Base-by-base conservation (phyloP, 2,888 invertebrate species). In the Theodoxus fluviatilis region DNA sequence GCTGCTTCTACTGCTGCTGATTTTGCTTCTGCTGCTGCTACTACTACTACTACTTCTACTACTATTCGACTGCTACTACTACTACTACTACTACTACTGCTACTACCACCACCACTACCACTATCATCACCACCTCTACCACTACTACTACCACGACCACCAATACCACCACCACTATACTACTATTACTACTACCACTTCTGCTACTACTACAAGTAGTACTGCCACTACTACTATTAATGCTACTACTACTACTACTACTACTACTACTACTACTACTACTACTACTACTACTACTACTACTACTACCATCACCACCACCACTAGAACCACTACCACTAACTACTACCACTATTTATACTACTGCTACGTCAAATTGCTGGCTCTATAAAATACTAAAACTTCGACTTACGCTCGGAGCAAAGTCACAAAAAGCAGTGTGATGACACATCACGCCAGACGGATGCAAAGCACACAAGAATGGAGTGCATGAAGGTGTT, bases 21-120 rank as follows among this genome's bases (percentile, higher is more conserved):
- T 52, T 22, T 25, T 52, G 25, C 52, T 52, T 22, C 52, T 52
- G 25, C 52, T 52, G 25, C 52, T 52, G 25, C 52, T 52, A 52
- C 52, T 52, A 52, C 52, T 52, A 52, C 52, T 9, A 52, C 52
- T 18, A 52, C 52, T 18, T 22, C 52, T 18, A 52, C 52, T 52
- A 52, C 52, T 52, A 18, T 52, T 52, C 25, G 9, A 43, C 43
- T 18, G 15, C 43, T 43, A 43, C 43, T 43, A 43, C 43, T 43
- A 43, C 43, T 43, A 43, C 43, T 43, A 43, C 43, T 43, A 43
- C 43, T 43, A 43, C 43, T 43, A 43, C 43, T 43, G 15, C 43
- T 43, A 43, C 43, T 43, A 43, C 43, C 15, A 43, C 43, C 15
- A 43, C 43, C 15, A 43, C 43, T 43, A 43, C 15, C 15, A 43